Conservation (phyloP, 37 sponge, comb jelly and placozoan genomes). For the Cliona cf. orientalis region DNA sequence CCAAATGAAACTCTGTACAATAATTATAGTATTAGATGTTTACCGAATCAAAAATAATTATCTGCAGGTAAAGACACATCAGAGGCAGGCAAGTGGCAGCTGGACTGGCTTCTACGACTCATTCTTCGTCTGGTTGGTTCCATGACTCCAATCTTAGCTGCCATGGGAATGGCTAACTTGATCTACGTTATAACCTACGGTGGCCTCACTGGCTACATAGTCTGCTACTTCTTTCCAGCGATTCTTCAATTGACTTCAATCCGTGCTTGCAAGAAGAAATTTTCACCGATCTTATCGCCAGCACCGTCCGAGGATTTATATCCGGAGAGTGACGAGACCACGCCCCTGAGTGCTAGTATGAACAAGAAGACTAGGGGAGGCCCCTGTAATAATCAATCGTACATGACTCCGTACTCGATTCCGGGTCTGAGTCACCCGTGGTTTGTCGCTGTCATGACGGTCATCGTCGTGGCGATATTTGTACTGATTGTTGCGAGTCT, state of each 20-base stretch:
- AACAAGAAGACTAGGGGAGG: too few relatives aligned
- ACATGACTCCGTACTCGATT: constrained; percentile 69
- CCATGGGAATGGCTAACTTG: constrained; percentile 81
- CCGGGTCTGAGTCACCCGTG: constrained; percentile 60
- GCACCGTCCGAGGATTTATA: too few relatives aligned
- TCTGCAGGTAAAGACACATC: constrained; percentile 60
- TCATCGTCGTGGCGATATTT: constrained; percentile 23
- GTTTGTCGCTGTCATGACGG: constrained; percentile 19
- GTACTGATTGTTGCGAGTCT: constrained; percentile 48
- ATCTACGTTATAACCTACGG: constrained; percentile 77
- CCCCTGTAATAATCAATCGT: constrained; percentile 7
- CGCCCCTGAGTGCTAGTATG: too few relatives aligned
- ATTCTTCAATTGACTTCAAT: constrained; percentile 41
- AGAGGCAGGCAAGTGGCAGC: neutral
- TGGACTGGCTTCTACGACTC: constrained; percentile 28
- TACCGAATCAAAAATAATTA: too few relatives aligned
- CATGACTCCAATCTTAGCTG: constrained; percentile 66
- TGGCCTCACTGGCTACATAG: constrained; percentile 69
- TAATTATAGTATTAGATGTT: too few relatives aligned
- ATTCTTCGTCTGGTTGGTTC: constrained; percentile 52
- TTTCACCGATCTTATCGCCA: too few relatives aligned
- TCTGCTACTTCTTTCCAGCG: constrained; percentile 65
- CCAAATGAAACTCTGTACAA: too few relatives aligned
- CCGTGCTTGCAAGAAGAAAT: constrained; percentile 36
- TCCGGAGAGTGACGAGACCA: too few relatives aligned